Percentiles rank a stretch among this genome's conserved stretches.
Evolutionary conservation across 1,140 invertebrate species (phyloP).

Genomic region (Maniola jurtina): DNA sequence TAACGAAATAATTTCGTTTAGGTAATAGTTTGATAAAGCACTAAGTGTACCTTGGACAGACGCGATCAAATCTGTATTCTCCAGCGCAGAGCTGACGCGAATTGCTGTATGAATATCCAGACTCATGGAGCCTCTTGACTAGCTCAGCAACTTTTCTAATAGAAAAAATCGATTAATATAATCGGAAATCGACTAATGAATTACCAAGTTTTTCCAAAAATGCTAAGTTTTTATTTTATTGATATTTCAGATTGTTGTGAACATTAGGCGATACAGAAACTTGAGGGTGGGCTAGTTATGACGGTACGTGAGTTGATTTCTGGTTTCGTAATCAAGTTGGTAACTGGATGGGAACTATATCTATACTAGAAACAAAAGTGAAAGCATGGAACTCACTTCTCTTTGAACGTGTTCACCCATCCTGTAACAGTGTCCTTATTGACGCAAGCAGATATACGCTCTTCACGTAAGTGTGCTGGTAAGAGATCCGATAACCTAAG

Average conservation of each 20-base stretch:
- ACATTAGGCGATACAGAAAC: too few species aligned
- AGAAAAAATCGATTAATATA: constrained; percentile 20
- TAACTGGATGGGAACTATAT: too few species aligned
- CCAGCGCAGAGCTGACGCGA: constrained; percentile 73
- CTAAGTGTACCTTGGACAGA: constrained; percentile 81
- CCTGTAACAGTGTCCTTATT: constrained; percentile 83
- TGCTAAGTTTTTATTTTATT: not conserved
- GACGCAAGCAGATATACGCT: constrained; percentile 80
- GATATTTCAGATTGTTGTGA: too few species aligned
- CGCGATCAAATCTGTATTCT: constrained; percentile 82
- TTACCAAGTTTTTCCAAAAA: not conserved
- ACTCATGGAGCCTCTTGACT: constrained; percentile 60
- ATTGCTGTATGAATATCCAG: constrained; percentile 72
- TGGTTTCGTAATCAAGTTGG: too few species aligned
- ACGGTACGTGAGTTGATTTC: too few species aligned
- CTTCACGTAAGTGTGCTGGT: constrained; percentile 83
- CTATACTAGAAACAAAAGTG: not conserved
- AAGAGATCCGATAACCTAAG: constrained; percentile 81
- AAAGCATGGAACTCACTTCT: constrained; percentile 74
- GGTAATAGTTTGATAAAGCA: too few species aligned
- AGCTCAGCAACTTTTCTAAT: constrained; percentile 70
- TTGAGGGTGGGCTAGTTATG: too few species aligned
- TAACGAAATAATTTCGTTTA: too few species aligned
- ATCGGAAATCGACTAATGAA: not conserved
- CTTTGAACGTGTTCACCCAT: constrained; percentile 87